Evolutionary conservation across 2,113 vertebrate genomes (phyloP).

Genomic region (Cryptoleucopteryx plumbea): DNA sequence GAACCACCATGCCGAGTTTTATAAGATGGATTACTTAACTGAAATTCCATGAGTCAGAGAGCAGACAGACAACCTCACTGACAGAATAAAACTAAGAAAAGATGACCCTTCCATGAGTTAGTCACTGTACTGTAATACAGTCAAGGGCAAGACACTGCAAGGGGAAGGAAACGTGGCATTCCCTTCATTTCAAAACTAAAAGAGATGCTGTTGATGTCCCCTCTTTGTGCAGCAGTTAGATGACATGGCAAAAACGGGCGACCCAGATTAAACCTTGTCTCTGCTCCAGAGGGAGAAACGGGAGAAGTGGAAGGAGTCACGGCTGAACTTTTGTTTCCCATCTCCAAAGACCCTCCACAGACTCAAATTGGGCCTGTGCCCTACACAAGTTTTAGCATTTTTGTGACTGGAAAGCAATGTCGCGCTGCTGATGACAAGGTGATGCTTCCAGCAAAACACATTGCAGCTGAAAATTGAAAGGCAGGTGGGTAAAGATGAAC

Average conservation of each 20-base stretch:
- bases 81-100: background rate
- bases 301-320: background rate
- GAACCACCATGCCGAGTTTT: no score
- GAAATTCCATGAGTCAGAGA: background rate
- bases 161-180: background rate
- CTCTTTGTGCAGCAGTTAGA: background rate
- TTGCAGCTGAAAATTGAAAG: fast-evolving
- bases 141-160: background rate
- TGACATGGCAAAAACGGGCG: fast-evolving
- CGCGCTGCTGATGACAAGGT: background rate
- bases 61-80: background rate
- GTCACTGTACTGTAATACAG: fast-evolving
- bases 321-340: background rate
- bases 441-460: background rate
- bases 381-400: background rate
- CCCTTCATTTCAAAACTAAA: background rate
- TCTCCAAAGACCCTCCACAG: background rate
- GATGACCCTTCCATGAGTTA: background rate
- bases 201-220: background rate
- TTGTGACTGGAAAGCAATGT: background rate
- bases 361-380: no score
- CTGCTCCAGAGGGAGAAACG: background rate
- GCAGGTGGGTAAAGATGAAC: background rate
- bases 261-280: background rate
- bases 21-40: no score